A percentile compares a stretch with the other conserved stretches of the same genome.
Conservation (phyloP, 2,888 invertebrate species). For the Brachypalpus laphriformis region DNA sequence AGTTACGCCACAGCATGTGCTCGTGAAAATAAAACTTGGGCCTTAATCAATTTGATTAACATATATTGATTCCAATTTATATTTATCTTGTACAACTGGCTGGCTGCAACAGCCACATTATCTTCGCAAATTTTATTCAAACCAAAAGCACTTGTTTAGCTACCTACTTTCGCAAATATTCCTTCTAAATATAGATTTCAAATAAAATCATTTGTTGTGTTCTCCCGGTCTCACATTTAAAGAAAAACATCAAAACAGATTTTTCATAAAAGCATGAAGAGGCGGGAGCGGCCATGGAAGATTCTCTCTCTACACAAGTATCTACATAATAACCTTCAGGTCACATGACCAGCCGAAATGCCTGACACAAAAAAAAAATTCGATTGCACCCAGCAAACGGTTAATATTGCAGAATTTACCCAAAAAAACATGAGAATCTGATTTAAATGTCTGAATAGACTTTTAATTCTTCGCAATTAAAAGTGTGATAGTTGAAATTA, state of each 20-base stretch:
- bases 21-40: neutral
- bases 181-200: constrained; percentile 35
- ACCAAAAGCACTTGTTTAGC: neutral
- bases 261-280: constrained; percentile 6
- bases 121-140: neutral
- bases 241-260: constrained; percentile 34
- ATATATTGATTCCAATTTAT: constrained; percentile 1
- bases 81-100: neutral
- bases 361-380: constrained; percentile 7
- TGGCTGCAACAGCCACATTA: neutral
- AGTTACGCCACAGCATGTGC: too few relatives aligned
- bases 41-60: neutral
- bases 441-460: neutral
- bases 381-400: neutral
- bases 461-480: neutral
- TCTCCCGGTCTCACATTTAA: neutral
- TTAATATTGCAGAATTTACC: neutral
- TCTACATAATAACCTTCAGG: constrained; percentile 63
- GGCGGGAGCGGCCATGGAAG: constrained; percentile 20
- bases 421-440: neutral
- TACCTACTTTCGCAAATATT: neutral
- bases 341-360: constrained; percentile 64
- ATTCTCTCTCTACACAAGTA: constrained; percentile 18
- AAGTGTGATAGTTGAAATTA: neutral
- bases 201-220: neutral